Evolutionary conservation across 2,113 vertebrate species (phyloP).

Genomic region (Leptosomus discolor): DNA sequence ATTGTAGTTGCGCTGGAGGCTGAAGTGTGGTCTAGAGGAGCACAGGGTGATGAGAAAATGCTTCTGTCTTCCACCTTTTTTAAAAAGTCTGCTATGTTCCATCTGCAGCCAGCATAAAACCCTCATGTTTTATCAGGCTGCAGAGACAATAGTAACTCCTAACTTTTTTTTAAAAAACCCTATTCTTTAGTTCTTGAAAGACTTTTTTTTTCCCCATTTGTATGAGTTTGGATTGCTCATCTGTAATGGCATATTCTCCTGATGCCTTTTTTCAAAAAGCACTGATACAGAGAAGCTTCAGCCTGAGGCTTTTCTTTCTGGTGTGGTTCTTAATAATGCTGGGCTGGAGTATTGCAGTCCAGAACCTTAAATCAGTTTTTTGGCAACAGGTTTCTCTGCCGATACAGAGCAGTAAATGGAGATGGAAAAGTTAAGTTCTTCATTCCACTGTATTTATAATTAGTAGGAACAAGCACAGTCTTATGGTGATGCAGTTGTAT

Average conservation of each 20-base stretch:
- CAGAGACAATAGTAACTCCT: conserved; percentile 36
- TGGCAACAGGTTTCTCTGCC: not conserved
- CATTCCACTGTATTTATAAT: not conserved
- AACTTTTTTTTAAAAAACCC: not conserved
- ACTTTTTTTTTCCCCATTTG: not conserved
- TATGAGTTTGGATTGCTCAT: not conserved
- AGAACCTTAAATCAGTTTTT: not conserved
- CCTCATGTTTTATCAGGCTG: conserved; percentile 30
- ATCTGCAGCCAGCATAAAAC: conserved; percentile 7
- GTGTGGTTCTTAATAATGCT: not conserved
- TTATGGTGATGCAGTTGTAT: not conserved
- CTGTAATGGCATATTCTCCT: not conserved
- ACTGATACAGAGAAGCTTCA: not conserved
- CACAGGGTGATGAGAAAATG: not conserved
- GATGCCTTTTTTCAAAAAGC: not conserved
- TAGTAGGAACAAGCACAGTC: not conserved
- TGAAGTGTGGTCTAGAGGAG: not conserved
- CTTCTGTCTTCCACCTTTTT: not conserved
- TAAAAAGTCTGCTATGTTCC: not conserved
- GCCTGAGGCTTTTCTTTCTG: not conserved
- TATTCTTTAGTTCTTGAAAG: not conserved
- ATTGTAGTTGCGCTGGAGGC: not conserved
- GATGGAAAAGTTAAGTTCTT: not conserved
- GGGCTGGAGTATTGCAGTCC: not conserved
- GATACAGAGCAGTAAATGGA: not conserved